Conservation (phyloP, 1,140 invertebrate species). For the Myzus persicae region DNA sequence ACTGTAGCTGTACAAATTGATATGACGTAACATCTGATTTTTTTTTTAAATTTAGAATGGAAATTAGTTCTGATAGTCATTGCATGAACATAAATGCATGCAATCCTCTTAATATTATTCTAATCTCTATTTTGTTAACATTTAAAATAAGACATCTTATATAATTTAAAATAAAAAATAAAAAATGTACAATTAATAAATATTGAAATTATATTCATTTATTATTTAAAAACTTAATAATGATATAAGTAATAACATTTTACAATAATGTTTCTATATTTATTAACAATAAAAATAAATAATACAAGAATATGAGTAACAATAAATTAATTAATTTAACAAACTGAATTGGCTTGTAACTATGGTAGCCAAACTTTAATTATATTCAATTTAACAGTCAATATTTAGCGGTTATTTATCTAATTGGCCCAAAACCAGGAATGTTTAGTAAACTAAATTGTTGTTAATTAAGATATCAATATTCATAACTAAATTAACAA, state of each 20-base stretch:
- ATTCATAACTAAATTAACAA: slow-evolving; percentile 1
- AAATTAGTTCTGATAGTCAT: not conserved
- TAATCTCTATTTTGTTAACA: not conserved
- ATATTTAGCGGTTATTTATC: slow-evolving; percentile 25
- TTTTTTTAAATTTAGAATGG: not conserved
- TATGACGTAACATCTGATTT: no score
- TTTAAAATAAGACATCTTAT: not conserved
- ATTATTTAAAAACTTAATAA: slow-evolving; percentile 49
- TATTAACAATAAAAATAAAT: slow-evolving; percentile 54
- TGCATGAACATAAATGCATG: not conserved
- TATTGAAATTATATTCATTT: slow-evolving; percentile 42
- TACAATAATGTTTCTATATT: slow-evolving; percentile 52
- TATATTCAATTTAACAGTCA: slow-evolving; percentile 9
- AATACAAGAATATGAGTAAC: slow-evolving; percentile 43
- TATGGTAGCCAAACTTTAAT: slow-evolving; percentile 27
- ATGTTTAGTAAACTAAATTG: slow-evolving; percentile 31
- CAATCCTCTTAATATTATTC: not conserved
- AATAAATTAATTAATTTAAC: slow-evolving; percentile 36
- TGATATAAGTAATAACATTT: slow-evolving; percentile 44
- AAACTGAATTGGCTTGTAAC: slow-evolving; percentile 24
- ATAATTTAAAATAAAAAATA: not conserved
- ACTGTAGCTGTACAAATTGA: no score
- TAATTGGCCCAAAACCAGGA: slow-evolving; percentile 55
- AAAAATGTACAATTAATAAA: not conserved
- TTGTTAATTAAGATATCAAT: slow-evolving; percentile 48